A percentile compares a stretch with the other conserved stretches of the same genome.
These are phyloP conservation scores for Chauna torquata DNA, from an alignment of 2,113 vertebrate genomes.

Conservation along the genomic window DNA sequence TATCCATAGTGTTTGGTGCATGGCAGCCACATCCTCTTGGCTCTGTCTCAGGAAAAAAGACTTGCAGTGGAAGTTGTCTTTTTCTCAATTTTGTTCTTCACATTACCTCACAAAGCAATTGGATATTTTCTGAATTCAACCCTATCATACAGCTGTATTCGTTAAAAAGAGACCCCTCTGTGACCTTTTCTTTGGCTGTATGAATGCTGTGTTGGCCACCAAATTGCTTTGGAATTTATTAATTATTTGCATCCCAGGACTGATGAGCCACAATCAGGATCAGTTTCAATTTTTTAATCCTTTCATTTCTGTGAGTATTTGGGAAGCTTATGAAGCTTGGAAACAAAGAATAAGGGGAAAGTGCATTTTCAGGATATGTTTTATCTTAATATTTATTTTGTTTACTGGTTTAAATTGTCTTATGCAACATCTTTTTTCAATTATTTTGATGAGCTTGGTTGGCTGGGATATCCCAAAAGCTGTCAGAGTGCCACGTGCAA, in stretches of 20 bases:
- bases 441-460: neutral
- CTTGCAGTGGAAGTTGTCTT: neutral
- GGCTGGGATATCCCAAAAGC: neutral
- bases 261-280: neutral
- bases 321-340: neutral
- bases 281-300: neutral
- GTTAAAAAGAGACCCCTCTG: neutral
- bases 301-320: neutral
- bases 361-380: neutral
- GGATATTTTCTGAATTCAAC: neutral
- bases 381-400: neutral
- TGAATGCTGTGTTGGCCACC: neutral
- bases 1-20: neutral
- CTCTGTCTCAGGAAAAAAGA: neutral
- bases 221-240: neutral
- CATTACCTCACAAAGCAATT: neutral
- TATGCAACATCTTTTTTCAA: neutral
- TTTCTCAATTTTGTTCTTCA: neutral
- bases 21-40: neutral
- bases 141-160: neutral
- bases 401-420: neutral
- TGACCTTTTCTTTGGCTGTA: neutral
- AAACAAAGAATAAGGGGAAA: neutral
- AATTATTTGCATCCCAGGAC: neutral
- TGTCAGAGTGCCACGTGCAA: neutral